Evolutionary conservation across 2,113 vertebrate species (phyloP), one percentile per base, ranked within the genome.

Genomic region (Martes martes): DNA sequence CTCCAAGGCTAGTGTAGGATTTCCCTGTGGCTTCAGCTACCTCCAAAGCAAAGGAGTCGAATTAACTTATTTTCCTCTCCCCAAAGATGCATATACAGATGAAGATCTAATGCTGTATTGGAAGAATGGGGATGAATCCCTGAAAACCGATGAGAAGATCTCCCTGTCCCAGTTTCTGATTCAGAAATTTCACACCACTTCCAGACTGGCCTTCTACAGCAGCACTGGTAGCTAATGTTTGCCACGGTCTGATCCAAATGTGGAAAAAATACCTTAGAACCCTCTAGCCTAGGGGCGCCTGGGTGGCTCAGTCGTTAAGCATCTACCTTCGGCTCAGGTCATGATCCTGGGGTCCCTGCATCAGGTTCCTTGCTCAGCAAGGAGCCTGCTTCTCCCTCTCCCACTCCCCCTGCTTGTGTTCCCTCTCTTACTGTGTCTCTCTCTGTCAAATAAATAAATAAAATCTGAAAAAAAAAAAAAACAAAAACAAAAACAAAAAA

Each of bases 21-120:
- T 90, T 84, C 57, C 84, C 39, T 67, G 24, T 31, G 50, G 31
- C 50, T 39, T 78, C 33, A 9, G 4, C 11, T 45, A 28, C 24
- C 6, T 89, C 39, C 31, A 52, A 83, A 79, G 57, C 45, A 50
- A 67, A 39, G 47, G 24, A 92, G 61, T 83, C n/a, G 85, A 26
- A 39, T 26, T 55, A 50, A 57, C 0, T 11, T 0, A 39, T 55
- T 97, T 98, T 98, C 65, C 84, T 97, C 59, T 96, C 84, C 93
- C 42, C 23, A 81, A 91, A 99, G 99, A 99, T 98, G 99, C 99
- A 31, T 99, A 99, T 96, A 99, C 99, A 21, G 99, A 99, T 95
- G 99, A 99, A 98, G 99, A 99, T 96, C 98, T 99, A 94, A 99
- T 99, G 99, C 98, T 99, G 6, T 99, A 99, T 21, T 99, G 99